Evolutionary conservation across 2,888 invertebrate genomes (phyloP).

Genomic region (Morpho achilles): DNA sequence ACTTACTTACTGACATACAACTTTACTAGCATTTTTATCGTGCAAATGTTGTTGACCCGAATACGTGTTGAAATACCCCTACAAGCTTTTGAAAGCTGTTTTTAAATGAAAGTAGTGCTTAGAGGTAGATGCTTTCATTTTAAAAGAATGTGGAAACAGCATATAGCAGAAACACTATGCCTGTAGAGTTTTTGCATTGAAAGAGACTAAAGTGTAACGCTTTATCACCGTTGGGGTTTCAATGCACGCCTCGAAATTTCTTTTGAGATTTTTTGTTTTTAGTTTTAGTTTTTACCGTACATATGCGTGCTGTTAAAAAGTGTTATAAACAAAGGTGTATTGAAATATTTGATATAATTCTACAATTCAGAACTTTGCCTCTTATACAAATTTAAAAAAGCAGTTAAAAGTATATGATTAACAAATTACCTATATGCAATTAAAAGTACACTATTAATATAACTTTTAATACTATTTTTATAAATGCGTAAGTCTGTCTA

Average conservation of each 20-base stretch:
- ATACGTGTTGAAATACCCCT: background rate
- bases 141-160: conserved; percentile 3
- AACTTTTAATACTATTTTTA: too few species aligned
- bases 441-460: too few species aligned
- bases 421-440: too few species aligned
- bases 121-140: conserved; percentile 6
- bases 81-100: conserved; percentile 5
- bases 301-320: background rate
- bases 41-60: too few species aligned
- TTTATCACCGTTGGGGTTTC: conserved; percentile 10
- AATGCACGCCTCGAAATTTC: conserved; percentile 16
- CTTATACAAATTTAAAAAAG: too few species aligned
- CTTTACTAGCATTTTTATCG: too few species aligned
- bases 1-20: too few species aligned
- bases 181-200: conserved; percentile 10
- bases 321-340: too few species aligned
- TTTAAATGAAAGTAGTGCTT: conserved; percentile 1
- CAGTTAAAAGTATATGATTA: too few species aligned
- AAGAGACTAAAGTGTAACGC: conserved; percentile 11
- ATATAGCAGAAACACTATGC: background rate
- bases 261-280: conserved; percentile 8
- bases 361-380: too few species aligned
- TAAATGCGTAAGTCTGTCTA: too few species aligned
- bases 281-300: conserved; percentile 2
- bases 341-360: too few species aligned